Base-by-base conservation (phyloP, 2,888 invertebrate species). In the Brachylomia viminalis region DNA sequence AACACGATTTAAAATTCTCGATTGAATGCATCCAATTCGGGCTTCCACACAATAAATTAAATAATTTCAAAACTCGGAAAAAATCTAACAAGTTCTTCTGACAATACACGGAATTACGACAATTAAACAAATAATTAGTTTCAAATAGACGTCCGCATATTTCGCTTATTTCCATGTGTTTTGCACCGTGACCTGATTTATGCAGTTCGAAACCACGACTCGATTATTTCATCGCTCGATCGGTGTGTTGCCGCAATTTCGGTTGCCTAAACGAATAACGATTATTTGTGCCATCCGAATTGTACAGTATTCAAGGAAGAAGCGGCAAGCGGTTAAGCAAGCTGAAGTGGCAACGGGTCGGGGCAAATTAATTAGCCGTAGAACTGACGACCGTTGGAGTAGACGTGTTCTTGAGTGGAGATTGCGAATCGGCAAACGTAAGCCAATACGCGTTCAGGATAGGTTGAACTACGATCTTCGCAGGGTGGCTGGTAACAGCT, bases 231-330 rank as follows among this genome's bases (percentile, higher is more conserved):
- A 87, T 78, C 80, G 87, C 77, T 77, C 86, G 87, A 86, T 88
- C 77, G 79, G 67, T 75, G 42, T 74, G 84, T 85, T 89, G 86
- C 82, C 70, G 89, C 86, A 88, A 88, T 84, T 86, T 83, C 58
- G 78, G 86, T 90, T 90, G 89, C 88, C 81, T 82, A 87, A 89
- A 88, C 80, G 75, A 86, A 89, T 84, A 86, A 85, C 84, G 79
- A 85, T 86, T 91, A 90, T 90, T 87, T 90, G 86, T 89, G 89
- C 88, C 89, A 88, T 89, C 87, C 84, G 62, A 85, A 70, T 77
- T 54, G 70, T 27, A 11, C 27, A 45, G 74, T 54, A 77, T 56
- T 59, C 72, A 76, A 84, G 65, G 54, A 30, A 71, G 10, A 77
- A 71, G 74, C 75, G 72, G 5, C 33, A 6, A 79, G 88, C 77